Base-by-base conservation (phyloP, 2,113 vertebrate genomes). In the Chauna torquata region DNA sequence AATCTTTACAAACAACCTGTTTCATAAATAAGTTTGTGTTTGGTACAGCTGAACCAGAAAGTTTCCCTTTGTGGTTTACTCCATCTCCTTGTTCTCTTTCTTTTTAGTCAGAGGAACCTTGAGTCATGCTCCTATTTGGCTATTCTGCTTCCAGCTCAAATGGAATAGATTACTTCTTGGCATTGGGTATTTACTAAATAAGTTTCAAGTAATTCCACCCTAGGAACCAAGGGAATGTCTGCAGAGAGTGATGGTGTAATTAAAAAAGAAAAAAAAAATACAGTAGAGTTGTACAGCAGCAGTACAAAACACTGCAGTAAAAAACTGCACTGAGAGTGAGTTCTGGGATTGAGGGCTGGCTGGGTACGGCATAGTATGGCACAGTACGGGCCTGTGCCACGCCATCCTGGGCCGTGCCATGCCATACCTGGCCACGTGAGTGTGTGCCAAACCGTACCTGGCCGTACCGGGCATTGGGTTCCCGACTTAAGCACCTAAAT, bases 241-340 rank as follows among this genome's bases (percentile, higher is more conserved):
- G 61, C 66, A 92, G 91, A 91, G 77, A 94, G 42, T n/a, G 78
- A 90, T 85, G 74, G 44, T n/a, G 54, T 79, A 69, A 94, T 94
- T 72, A 85, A 85, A 76, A 59, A 57, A 57, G n/a, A n/a, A n/a
- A n/a, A 57, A 82, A 47, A 62, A 50, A 34, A 8, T 69, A 15
- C 74, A 64, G 55, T 42, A 61, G 14, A 22, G 4, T 25, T 76
- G 61, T 89, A 54, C 19, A 69, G 77, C 59, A 76, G 81, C 70
- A 70, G 61, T n/a, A 44, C 65, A 84, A 34, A 89, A 17, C 40
- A 40, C 66, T 74, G 57, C 77, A 45, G 12, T 54, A 61, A 54
- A 57, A 17, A 77, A 69, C 54, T 32, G 36, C 42, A 32, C 16
- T 40, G 59, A 62, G 78, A 47, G 57, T 2, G 40, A 57, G 47